phyloP scores from a whole-genome alignment of 2,797 vertebrate species.

The Xenops minutus region DNA sequence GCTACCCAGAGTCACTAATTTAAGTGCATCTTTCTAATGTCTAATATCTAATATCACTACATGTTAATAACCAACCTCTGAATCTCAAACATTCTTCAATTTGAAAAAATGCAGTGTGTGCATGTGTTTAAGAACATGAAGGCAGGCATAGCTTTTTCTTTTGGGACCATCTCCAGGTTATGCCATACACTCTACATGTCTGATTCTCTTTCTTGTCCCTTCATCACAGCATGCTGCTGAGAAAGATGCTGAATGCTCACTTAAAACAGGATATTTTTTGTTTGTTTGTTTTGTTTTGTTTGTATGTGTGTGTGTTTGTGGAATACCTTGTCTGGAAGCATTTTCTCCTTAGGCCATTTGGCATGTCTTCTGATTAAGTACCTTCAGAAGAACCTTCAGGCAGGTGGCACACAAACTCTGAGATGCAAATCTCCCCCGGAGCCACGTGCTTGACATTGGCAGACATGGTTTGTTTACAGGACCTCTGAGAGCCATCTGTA shows the following conservation, averaged over 20 bases:
- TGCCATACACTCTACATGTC: background rate
- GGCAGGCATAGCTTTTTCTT: background rate
- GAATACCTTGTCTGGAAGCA: background rate
- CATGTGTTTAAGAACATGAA: background rate
- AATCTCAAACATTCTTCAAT: background rate
- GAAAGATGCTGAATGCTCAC: background rate
- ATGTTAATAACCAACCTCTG: background rate
- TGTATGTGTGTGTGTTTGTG: background rate
- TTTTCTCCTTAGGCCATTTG: background rate
- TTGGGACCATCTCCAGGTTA: background rate
- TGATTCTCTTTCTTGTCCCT: background rate
- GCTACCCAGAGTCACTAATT: background rate
- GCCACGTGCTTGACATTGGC: fast-evolving
- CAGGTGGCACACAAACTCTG: background rate
- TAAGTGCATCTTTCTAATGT: background rate
- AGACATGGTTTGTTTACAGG: background rate
- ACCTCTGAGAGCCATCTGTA: background rate
- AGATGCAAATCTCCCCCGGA: background rate
- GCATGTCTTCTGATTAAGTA: background rate
- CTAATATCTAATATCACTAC: background rate
- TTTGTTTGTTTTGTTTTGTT: background rate
- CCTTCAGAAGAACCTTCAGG: background rate
- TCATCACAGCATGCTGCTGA: background rate
- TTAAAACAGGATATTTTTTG: background rate
- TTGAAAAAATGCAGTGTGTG: fast-evolving